Evolutionary conservation across 2,113 vertebrate genomes (phyloP), one percentile per base, ranked within the genome.

Genomic region (Lepus europaeus): DNA sequence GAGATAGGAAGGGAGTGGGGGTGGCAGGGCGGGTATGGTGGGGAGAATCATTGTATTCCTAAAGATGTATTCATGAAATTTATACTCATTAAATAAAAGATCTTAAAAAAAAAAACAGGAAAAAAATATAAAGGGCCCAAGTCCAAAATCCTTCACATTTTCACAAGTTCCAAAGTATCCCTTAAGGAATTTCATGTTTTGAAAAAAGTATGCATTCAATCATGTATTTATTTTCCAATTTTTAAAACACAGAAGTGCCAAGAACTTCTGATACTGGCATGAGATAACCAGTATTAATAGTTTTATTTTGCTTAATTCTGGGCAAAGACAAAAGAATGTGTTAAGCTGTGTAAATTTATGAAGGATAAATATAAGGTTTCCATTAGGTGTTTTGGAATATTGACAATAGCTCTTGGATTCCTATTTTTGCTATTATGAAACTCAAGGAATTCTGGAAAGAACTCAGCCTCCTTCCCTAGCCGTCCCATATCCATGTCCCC

Each of bases 301-400:
- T 53, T 91, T 85, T 82, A 90, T 51, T 85, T 87, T 70, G 29
- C 78, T 93, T 94, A 92, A 89, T 93, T 93, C 49, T 90, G 80
- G 39, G 64, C 10, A 64, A 95, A 82, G 64, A 92, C 45, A 76
- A 87, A 91, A 61, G 19, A 79, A 66, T 31, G 7, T 31, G 56
- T 89, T 87, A 87, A 80, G 33, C 39, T 74, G 19, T 93, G 1
- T 61, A 79, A 70, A 74, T 72, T 76, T 88, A 77, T 49, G 45
- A 69, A 33, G 49, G 51, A 79, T 39, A 91, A 78, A 95, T 39
- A 80, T 2, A 49, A 89, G 20, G 12, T 91, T 93, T 82, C 45
- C 36, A 68, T 53, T 72, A 19, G 16, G n/a, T 27, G 72, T 56
- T 63, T 59, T 78, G 1, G 6, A 72, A 91, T 68, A 68, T 25